phyloP scores from a whole-genome alignment of 2,113 vertebrate genomes.

The Thunnus thynnus region DNA sequence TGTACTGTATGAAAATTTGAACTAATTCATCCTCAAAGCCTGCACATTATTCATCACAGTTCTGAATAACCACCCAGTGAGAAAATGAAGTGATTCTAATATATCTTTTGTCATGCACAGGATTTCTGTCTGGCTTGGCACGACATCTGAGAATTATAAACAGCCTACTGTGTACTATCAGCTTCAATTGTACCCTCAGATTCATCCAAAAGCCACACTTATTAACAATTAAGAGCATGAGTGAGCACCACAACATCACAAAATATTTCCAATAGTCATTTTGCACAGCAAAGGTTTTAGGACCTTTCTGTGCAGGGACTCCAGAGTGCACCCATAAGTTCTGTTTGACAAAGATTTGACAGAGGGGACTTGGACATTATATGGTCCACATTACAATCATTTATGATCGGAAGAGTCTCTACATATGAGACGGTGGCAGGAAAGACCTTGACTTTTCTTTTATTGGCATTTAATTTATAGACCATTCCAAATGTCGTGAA shows the following conservation, averaged over 20 bases:
- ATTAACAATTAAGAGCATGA: conserved; percentile 41
- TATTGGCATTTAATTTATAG: conserved; percentile 69
- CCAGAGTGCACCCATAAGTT: conserved; percentile 17
- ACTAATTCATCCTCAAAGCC: conserved; percentile 57
- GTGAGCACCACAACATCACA: not conserved
- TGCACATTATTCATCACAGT: conserved; percentile 65
- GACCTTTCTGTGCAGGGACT: not conserved
- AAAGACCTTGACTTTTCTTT: conserved; percentile 66
- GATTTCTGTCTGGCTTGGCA: conserved; percentile 46
- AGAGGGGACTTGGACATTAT: conserved; percentile 39
- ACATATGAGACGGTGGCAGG: conserved; percentile 23
- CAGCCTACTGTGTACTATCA: conserved; percentile 30
- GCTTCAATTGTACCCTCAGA: conserved; percentile 11
- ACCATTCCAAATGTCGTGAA: conserved; percentile 51
- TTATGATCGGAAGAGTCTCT: conserved; percentile 45
- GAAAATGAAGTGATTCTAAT: conserved; percentile 61
- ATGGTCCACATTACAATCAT: conserved; percentile 47
- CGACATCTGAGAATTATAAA: conserved; percentile 53
- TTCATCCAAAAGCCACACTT: conserved; percentile 33
- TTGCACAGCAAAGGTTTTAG: not conserved
- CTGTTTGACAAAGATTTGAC: conserved; percentile 47
- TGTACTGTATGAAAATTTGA: conserved; percentile 52
- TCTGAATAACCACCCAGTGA: conserved; percentile 51
- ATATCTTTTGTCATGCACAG: conserved; percentile 55
- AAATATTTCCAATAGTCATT: not conserved